Conservation (phyloP, 1,140 invertebrate genomes). For the Chironomus tepperi region DNA sequence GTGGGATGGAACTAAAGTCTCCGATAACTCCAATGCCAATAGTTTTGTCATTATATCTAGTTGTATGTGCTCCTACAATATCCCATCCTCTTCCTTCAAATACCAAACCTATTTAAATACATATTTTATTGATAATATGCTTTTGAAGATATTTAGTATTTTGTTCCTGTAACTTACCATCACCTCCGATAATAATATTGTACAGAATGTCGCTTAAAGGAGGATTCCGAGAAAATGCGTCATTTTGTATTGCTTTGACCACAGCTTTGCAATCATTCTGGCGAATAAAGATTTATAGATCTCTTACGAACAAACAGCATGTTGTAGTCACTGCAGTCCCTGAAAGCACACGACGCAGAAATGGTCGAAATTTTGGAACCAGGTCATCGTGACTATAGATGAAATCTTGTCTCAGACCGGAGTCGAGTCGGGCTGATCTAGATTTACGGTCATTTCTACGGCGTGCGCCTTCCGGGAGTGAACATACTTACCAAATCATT, state of each 20-base stretch:
- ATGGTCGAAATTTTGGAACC: too few relatives aligned
- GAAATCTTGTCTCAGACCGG: too few relatives aligned
- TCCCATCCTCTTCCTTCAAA: conserved; percentile 56
- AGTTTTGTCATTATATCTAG: conserved; percentile 39
- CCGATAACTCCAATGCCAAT: conserved; percentile 52
- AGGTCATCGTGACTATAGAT: too few relatives aligned
- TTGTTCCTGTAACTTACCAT: not conserved
- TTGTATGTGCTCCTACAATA: conserved; percentile 49
- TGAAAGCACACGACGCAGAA: too few relatives aligned
- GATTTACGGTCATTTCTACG: too few relatives aligned
- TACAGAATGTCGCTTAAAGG: not conserved
- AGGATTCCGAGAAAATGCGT: not conserved
- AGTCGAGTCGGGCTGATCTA: too few relatives aligned
- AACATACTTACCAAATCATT: not conserved
- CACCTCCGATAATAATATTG: not conserved
- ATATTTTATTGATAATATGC: not conserved
- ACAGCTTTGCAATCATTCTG: not conserved
- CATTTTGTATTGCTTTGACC: not conserved
- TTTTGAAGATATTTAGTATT: too few relatives aligned
- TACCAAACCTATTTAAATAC: conserved; percentile 41
- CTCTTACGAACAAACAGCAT: too few relatives aligned
- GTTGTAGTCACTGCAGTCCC: too few relatives aligned
- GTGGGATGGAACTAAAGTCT: not conserved
- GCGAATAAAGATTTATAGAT: not conserved
- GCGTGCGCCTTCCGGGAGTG: too few relatives aligned